Evolutionary conservation across 1,140 invertebrate species (phyloP).

Genomic region (Hesperophylax magnus): DNA sequence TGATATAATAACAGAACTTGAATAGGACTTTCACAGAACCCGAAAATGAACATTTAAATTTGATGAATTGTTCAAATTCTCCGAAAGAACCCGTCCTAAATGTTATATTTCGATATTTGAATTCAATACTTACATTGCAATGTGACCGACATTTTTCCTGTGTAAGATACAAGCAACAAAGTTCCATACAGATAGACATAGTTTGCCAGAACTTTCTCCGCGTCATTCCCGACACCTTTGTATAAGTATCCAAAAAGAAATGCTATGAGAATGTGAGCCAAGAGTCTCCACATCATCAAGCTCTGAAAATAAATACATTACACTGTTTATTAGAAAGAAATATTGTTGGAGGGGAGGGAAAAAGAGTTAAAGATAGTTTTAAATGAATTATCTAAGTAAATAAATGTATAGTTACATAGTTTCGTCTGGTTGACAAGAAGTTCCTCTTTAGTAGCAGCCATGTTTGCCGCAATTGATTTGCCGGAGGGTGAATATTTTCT

Average conservation of each 20-base stretch:
- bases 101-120: neutral
- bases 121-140: slow-evolving; percentile 85
- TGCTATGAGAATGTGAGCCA: slow-evolving; percentile 87
- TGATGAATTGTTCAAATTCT: too few species aligned
- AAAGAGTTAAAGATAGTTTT: too few species aligned
- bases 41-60: too few species aligned
- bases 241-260: slow-evolving; percentile 93
- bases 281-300: slow-evolving; percentile 80
- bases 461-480: slow-evolving; percentile 68
- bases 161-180: slow-evolving; percentile 91
- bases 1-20: too few species aligned
- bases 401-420: slow-evolving; percentile 67
- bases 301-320: slow-evolving; percentile 68
- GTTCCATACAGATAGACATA: slow-evolving; percentile 94
- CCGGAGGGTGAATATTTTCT: slow-evolving; percentile 62
- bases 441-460: slow-evolving; percentile 75
- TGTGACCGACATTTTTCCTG: slow-evolving; percentile 96
- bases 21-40: too few species aligned
- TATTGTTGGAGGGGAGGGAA: neutral
- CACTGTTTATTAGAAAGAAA: neutral
- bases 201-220: slow-evolving; percentile 89
- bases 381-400: too few species aligned
- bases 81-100: too few species aligned
- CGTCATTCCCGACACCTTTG: slow-evolving; percentile 87
- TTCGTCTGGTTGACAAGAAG: slow-evolving; percentile 73